Conservation (phyloP, 92 coral and sea anemone species). For the Actinernus sp. region DNA sequence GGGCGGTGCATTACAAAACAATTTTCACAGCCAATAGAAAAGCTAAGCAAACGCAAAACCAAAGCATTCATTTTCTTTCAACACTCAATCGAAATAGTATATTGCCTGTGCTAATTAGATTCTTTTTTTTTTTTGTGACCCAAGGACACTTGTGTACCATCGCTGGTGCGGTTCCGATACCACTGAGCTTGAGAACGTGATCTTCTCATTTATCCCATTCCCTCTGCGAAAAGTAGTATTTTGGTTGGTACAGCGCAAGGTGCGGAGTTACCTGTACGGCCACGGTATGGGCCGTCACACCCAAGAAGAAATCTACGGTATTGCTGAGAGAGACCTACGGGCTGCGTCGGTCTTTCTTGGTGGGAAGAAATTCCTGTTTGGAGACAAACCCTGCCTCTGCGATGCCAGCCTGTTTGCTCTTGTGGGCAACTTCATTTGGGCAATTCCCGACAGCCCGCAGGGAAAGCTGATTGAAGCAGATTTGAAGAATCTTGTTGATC, state of each 20-base stretch:
- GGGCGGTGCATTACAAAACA: too few relatives aligned
- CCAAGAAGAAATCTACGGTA: slow-evolving; percentile 68
- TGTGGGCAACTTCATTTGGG: slow-evolving; percentile 63
- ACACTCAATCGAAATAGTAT: too few relatives aligned
- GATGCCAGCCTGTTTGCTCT: slow-evolving; percentile 79
- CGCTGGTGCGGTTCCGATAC: too few relatives aligned
- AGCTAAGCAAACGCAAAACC: too few relatives aligned
- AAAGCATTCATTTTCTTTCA: too few relatives aligned
- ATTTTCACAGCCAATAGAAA: too few relatives aligned
- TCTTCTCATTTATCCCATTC: too few relatives aligned
- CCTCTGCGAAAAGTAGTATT: too few relatives aligned
- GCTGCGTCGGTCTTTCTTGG: slow-evolving; percentile 73
- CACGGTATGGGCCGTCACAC: slow-evolving; percentile 88
- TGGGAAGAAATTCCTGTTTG: slow-evolving; percentile 68
- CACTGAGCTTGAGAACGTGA: too few relatives aligned
- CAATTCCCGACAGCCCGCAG: slow-evolving; percentile 62
- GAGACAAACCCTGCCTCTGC: slow-evolving; percentile 66
- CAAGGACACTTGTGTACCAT: too few relatives aligned
- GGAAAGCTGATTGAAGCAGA: slow-evolving; percentile 58
- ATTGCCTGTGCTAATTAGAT: too few relatives aligned
- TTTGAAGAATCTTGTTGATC: slow-evolving; percentile 64
- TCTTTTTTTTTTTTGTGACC: too few relatives aligned
- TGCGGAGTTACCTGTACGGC: slow-evolving; percentile 33
- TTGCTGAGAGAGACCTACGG: slow-evolving; percentile 71
- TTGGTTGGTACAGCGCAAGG: slow-evolving; percentile 17